A percentile compares a stretch with the other conserved stretches of the same genome.
Conservation (phyloP, 1,140 invertebrate genomes). For the Eulimnadia texana region DNA sequence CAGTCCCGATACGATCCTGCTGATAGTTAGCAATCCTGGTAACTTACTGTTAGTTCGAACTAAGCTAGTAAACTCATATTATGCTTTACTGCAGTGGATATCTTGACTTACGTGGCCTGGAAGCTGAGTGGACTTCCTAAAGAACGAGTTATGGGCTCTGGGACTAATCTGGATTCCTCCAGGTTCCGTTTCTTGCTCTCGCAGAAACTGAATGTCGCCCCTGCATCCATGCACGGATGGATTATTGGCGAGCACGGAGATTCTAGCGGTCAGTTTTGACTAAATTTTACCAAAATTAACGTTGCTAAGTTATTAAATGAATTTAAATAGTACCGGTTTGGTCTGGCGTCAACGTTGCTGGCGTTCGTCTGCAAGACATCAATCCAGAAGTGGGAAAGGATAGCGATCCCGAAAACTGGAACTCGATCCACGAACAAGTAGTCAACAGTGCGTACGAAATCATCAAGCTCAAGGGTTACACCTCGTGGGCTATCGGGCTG, state of each 20-base stretch:
- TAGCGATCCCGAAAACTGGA: constrained; percentile 61
- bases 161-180: constrained; percentile 79
- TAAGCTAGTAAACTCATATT: too few relatives aligned
- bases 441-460: constrained; percentile 74
- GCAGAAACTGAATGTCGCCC: constrained; percentile 59
- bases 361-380: constrained; percentile 61
- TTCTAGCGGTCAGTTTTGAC: constrained; percentile 42
- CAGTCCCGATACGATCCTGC: constrained; percentile 68
- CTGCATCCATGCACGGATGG: constrained; percentile 71
- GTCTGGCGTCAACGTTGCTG: constrained; percentile 82
- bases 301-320: neutral
- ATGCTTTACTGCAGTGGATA: constrained; percentile 49
- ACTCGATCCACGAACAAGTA: constrained; percentile 57
- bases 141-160: constrained; percentile 73
- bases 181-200: constrained; percentile 77
- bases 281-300: too few relatives aligned
- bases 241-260: constrained; percentile 80
- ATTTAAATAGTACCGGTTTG: constrained; percentile 63
- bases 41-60: constrained; percentile 13
- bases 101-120: constrained; percentile 82
- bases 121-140: constrained; percentile 75
- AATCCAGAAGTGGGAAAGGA: constrained; percentile 53
- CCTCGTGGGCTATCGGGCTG: constrained; percentile 79
- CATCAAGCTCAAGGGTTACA: constrained; percentile 79
- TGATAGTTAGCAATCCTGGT: constrained; percentile 78